Base-by-base conservation (phyloP, 2,888 invertebrate species). In the Cryptocephalus moraei region DNA sequence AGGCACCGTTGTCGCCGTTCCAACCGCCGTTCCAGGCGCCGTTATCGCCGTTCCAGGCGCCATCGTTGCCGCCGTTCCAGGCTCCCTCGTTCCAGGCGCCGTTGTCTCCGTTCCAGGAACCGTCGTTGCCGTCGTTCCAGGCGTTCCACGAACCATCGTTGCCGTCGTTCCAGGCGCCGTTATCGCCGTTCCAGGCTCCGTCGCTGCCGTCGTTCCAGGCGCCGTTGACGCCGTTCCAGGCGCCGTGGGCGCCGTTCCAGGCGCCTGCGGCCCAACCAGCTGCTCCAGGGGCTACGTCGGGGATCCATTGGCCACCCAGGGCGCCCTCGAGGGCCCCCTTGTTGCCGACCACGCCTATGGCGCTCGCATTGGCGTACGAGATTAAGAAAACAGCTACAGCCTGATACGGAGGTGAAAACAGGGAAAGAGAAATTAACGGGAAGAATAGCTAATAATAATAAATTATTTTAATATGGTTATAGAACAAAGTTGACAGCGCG, bases 291-390 rank as follows among this genome's bases (percentile, higher is more conserved):
- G 50, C 56, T 46, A 53, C 51, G 50, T 62, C 62, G 12, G 62
- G 62, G 41, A 62, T 56, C 57, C 59, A 62, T 57, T 62, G 61
- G 32, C 62, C 62, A 53, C 62, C 62, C 38, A 56, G 47, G 47
- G 55, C 56, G 40, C 54, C 53, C 50, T 54, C 56, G 8, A 55
- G 34, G 8, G 55, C 45, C 34, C 55, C 55, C 49, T 46, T 53
- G 44, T 51, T 49, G 33, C 9, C n/a, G 11, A 14, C 43, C 10
- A 31, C 31, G 33, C 45, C 45, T 31, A 46, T 33, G 6, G 36
- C 6, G 36, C 36, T 36, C n/a, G 36, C 36, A 12, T 36, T 11
- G 12, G 36, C 36, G n/a, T 11, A n/a, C 11, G 36, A n/a, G n/a
- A 36, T 12, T n/a, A 36, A 12, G 36, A 36, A 36, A 6, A 36